Conservation (phyloP, 2,888 invertebrate genomes). For the Pinctada fucata region DNA sequence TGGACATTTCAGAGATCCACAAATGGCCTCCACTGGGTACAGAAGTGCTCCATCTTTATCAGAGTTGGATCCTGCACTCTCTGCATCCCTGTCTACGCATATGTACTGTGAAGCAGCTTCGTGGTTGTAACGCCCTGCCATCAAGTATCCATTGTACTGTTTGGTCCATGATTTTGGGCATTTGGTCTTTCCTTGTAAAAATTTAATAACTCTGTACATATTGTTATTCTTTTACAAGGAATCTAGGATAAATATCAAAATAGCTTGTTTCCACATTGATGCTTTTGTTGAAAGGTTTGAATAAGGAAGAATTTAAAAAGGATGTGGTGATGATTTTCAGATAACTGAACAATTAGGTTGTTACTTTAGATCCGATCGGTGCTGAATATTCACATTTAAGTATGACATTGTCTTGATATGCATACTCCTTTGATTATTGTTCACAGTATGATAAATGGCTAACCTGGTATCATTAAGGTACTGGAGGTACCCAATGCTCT, state of each 20-base stretch:
- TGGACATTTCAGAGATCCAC: slow-evolving; percentile 5
- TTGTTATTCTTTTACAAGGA: too few relatives aligned
- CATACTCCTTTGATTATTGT: too few relatives aligned
- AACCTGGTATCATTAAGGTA: slow-evolving; percentile 1
- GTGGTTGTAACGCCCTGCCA: neutral
- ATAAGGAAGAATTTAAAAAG: too few relatives aligned
- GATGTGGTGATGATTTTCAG: too few relatives aligned
- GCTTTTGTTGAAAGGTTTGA: too few relatives aligned
- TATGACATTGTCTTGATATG: too few relatives aligned
- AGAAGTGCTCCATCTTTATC: neutral
- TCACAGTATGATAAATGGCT: neutral
- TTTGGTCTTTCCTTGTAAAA: neutral
- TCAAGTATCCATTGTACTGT: neutral
- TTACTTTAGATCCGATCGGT: too few relatives aligned
- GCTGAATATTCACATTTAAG: too few relatives aligned
- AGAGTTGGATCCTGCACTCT: neutral
- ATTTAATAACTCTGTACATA: neutral
- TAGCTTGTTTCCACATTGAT: too few relatives aligned
- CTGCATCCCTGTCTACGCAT: neutral
- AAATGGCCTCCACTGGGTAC: neutral
- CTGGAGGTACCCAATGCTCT: neutral
- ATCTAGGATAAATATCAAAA: too few relatives aligned
- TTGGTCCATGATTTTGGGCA: neutral
- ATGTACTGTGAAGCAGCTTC: neutral
- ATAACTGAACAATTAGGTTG: too few relatives aligned